Evolutionary conservation across 1,140 invertebrate species (phyloP).

Genomic region (Conus ventricosus): DNA sequence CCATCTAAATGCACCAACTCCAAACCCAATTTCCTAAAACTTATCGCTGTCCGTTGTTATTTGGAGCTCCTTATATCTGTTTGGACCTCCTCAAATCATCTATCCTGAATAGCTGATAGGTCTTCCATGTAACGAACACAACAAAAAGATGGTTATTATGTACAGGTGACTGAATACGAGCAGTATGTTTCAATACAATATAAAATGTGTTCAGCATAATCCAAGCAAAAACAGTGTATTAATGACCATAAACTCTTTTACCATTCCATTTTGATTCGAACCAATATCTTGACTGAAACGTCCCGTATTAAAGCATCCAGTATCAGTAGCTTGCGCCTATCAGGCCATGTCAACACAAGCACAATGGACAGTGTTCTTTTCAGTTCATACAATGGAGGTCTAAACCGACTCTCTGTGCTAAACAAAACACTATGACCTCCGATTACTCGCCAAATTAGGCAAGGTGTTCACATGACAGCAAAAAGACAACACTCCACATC

Average conservation of each 20-base stretch:
- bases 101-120: too few relatives aligned
- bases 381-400: background rate
- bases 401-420: background rate
- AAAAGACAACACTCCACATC: background rate
- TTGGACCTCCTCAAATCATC: too few relatives aligned
- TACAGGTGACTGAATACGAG: background rate
- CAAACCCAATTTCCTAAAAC: too few relatives aligned
- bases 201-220: background rate
- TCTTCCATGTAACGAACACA: background rate
- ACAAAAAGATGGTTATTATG: background rate
- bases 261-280: background rate
- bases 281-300: background rate
- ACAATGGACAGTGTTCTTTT: background rate
- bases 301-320: background rate
- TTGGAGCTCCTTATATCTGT: too few relatives aligned
- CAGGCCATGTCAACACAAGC: background rate
- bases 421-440: too few relatives aligned
- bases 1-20: too few relatives aligned
- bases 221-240: background rate
- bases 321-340: background rate
- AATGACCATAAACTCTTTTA: background rate
- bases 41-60: too few relatives aligned
- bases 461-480: background rate
- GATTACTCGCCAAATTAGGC: too few relatives aligned
- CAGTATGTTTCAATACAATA: background rate